A percentile compares a stretch with the other conserved stretches of the same genome.
Evolutionary conservation across 2,797 vertebrate species (phyloP).

Genomic region (Lutjanus argentimaculatus): DNA sequence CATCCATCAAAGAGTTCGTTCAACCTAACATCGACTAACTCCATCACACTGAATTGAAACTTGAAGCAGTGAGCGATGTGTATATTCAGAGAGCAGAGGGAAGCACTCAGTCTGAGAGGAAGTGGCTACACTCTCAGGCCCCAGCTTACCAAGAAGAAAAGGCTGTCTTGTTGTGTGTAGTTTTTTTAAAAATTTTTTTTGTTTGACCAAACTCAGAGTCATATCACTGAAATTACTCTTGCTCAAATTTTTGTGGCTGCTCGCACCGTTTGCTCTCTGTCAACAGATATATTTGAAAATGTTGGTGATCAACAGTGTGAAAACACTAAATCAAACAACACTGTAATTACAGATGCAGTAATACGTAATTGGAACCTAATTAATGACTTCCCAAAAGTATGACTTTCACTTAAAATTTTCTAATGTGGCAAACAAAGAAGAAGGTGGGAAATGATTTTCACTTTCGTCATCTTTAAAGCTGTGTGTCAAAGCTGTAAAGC

Average conservation of each 20-base stretch:
- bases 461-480: background rate
- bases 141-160: slow-evolving; percentile 34
- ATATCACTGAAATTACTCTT: slow-evolving; percentile 29
- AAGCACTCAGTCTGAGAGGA: slow-evolving; percentile 62
- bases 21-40: background rate
- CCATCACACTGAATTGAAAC: slow-evolving; percentile 23
- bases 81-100: slow-evolving; percentile 37
- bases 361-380: slow-evolving; percentile 12
- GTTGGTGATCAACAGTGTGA: slow-evolving; percentile 12
- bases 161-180: slow-evolving; percentile 9
- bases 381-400: background rate
- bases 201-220: slow-evolving; percentile 14
- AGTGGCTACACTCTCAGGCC: slow-evolving; percentile 60
- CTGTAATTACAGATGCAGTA: slow-evolving; percentile 12
- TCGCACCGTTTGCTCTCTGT: slow-evolving; percentile 23
- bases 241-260: slow-evolving; percentile 47
- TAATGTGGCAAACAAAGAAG: slow-evolving; percentile 5
- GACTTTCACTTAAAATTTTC: background rate
- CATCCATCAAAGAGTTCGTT: background rate
- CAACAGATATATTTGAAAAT: slow-evolving; percentile 29
- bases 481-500: background rate
- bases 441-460: background rate
- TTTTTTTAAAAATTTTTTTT: slow-evolving; percentile 8
- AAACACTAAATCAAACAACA: background rate
- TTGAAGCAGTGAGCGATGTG: background rate